These are phyloP conservation scores for Subacronicta megacephala DNA, from an alignment of 2,888 invertebrate genomes.

Conservation along the genomic window DNA sequence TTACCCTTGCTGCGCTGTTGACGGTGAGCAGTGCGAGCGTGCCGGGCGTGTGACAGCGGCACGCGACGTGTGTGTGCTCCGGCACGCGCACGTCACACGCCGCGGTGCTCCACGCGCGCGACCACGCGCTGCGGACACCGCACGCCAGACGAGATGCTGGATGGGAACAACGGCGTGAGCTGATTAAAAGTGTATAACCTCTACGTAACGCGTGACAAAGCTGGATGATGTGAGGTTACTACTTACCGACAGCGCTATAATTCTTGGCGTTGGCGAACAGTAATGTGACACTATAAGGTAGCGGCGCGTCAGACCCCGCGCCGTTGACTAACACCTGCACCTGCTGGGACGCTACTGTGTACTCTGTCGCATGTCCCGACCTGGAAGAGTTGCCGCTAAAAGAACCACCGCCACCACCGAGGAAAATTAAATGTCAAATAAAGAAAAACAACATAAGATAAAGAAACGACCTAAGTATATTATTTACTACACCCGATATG, in stretches of 20 bases:
- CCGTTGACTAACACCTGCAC: constrained; percentile 75
- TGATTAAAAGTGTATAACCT: too few species aligned
- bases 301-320: constrained; percentile 73
- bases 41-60: constrained; percentile 80
- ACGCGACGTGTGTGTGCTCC: constrained; percentile 75
- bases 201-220: neutral
- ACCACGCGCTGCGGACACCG: constrained; percentile 84
- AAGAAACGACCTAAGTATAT: constrained; percentile 10
- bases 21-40: constrained; percentile 81
- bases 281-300: constrained; percentile 76
- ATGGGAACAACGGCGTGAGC: neutral
- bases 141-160: constrained; percentile 79
- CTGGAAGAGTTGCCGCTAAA: constrained; percentile 82
- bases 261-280: constrained; percentile 80
- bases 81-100: constrained; percentile 82
- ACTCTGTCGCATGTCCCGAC: constrained; percentile 91
- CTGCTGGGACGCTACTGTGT: constrained; percentile 91
- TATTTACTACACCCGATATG: too few species aligned
- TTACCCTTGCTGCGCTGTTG: constrained; percentile 77
- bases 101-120: constrained; percentile 81
- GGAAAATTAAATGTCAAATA: constrained; percentile 35
- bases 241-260: constrained; percentile 80
- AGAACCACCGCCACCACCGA: constrained; percentile 52
- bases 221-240: neutral
- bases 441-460: constrained; percentile 9